Base-by-base conservation (phyloP, 2,797 vertebrate species). In the Pseudopleuronectes americanus region DNA sequence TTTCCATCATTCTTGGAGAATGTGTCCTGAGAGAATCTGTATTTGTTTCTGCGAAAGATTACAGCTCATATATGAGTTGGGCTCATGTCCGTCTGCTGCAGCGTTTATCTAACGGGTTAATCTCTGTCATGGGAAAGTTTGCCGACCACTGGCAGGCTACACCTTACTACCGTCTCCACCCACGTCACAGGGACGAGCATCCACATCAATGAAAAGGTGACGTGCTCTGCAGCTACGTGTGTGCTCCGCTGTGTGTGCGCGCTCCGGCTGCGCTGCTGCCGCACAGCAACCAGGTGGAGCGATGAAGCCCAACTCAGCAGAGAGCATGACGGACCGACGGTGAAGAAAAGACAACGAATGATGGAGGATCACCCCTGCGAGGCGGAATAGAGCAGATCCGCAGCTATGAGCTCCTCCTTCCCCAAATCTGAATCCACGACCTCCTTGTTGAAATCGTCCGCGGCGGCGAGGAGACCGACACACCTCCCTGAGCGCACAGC, bases 401-500 rank as follows among this genome's bases (percentile, higher is more conserved):
- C 86, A 82, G 88, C 76, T 22, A 95, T 95, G 94, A 95, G 91
- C 88, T 85, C 93, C 57, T 87, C 92, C 51, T 92, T 94, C 21
- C 88, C 91, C 0, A 93, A 94, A 86, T 94, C 92, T 57, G 94
- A 95, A 67, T 96, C 97, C 85, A 95, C 93, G 77, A 96, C 96
- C 82, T 96, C 96, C 22, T 91, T 97, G 71, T 92, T 97, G 84
- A 95, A 94, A 89, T 89, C 92, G 1, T 92, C 90, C 45, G 84
- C 94, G 61, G 92, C 90, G 66, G 92, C 93, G 57, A 85, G 86
- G 84, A 94, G 90, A 89, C 74, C 95, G 72, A 80, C 89, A 80
- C 87, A 84, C 74, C 88, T 81, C 73, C 83, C 79, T 0, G 89
- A 92, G 10, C 69, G 71, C 52, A 31, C 84, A 4, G 65, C 86